A percentile compares a stretch with the other conserved stretches of the same genome.
Evolutionary conservation across 2,888 invertebrate genomes (phyloP).

Genomic region (Rhagonycha fulva): DNA sequence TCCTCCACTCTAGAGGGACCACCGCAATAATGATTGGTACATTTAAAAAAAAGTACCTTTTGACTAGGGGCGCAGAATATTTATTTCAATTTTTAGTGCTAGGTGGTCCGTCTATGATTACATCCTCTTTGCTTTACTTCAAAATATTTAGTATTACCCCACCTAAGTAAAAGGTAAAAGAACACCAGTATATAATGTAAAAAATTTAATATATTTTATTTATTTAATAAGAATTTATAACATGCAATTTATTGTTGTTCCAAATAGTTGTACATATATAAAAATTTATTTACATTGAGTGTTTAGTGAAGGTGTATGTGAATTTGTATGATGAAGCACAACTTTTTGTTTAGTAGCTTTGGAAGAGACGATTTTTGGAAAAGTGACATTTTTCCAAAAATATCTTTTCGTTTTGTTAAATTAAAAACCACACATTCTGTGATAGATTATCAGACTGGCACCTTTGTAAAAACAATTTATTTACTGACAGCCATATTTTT

Average conservation of each 20-base stretch:
- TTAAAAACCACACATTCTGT: constrained; percentile 50
- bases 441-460: constrained; percentile 54
- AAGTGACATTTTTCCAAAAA: background rate
- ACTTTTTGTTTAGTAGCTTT: background rate
- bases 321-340: constrained; percentile 7
- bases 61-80: too few species aligned
- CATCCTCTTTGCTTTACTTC: too few species aligned
- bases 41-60: too few species aligned
- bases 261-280: background rate
- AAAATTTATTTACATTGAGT: background rate
- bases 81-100: too few species aligned
- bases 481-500: constrained; percentile 17
- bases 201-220: constrained; percentile 30
- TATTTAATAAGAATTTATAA: constrained; percentile 31
- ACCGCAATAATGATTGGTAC: too few species aligned
- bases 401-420: constrained; percentile 17
- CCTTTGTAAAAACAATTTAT: constrained; percentile 35
- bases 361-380: background rate
- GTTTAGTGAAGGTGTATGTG: background rate
- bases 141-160: background rate
- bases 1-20: background rate
- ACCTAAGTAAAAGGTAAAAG: constrained; percentile 8
- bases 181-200: constrained; percentile 27
- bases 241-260: constrained; percentile 15
- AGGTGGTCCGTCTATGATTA: too few species aligned